Conservation (phyloP, 2,888 invertebrate species). For the Drosophila mayaguana region DNA sequence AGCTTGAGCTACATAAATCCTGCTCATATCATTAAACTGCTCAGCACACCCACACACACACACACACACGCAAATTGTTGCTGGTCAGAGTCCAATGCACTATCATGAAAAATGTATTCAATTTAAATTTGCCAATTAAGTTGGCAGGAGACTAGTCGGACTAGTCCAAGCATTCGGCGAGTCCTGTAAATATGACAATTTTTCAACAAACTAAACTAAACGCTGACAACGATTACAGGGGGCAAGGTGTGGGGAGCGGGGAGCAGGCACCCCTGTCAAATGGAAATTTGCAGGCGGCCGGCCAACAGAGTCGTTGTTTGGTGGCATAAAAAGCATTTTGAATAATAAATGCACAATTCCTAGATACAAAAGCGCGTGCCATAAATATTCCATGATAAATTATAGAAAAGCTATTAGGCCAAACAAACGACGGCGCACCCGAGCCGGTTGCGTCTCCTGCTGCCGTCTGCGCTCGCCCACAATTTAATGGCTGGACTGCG, state of each 20-base stretch:
- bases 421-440: slow-evolving; percentile 62
- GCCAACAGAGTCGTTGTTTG: slow-evolving; percentile 33
- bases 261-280: not conserved
- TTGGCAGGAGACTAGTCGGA: slow-evolving; percentile 24
- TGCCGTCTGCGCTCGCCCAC: slow-evolving; percentile 7
- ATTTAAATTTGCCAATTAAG: slow-evolving; percentile 78
- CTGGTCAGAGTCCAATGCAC: slow-evolving; percentile 67
- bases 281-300: slow-evolving; percentile 14
- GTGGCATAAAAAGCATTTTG: slow-evolving; percentile 64
- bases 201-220: slow-evolving; percentile 62
- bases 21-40: slow-evolving; percentile 67
- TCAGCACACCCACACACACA: slow-evolving; percentile 27
- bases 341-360: slow-evolving; percentile 78
- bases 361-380: slow-evolving; percentile 76
- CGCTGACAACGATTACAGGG: slow-evolving; percentile 66
- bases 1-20: slow-evolving; percentile 57
- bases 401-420: slow-evolving; percentile 81
- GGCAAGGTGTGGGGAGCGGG: not conserved
- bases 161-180: slow-evolving; percentile 2
- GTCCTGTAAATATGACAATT: slow-evolving; percentile 58
- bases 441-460: slow-evolving; percentile 3
- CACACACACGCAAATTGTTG: slow-evolving; percentile 21
- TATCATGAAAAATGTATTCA: slow-evolving; percentile 73
- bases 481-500: slow-evolving; percentile 57
- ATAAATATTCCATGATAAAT: slow-evolving; percentile 78